phyloP scores from a whole-genome alignment of 1,140 invertebrate species.

The Chionoecetes opilio region DNA sequence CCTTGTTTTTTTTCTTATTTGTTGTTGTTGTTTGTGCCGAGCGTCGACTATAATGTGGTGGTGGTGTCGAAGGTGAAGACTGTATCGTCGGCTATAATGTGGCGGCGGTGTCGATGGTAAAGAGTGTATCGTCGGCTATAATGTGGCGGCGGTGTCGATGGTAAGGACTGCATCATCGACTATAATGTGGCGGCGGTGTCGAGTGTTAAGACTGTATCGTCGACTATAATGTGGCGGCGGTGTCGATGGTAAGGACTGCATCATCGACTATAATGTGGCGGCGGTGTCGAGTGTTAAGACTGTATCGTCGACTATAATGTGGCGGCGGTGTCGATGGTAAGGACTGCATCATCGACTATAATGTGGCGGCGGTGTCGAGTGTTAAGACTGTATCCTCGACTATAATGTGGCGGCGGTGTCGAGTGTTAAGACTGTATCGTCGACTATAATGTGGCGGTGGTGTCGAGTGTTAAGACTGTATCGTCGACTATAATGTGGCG shows the following conservation, averaged over 20 bases:
- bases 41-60: not conserved
- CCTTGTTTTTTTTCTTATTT: not conserved
- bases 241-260: not conserved
- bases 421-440: not conserved
- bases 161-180: not conserved
- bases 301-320: not conserved
- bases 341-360: not conserved
- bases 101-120: not conserved
- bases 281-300: not conserved
- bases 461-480: not conserved
- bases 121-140: not conserved
- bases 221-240: not conserved
- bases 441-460: not conserved
- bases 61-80: not conserved
- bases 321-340: not conserved
- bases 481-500: conserved; percentile 5
- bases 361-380: not conserved
- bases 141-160: not conserved
- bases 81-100: not conserved
- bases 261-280: not conserved
- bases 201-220: not conserved
- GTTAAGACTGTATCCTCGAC: not conserved
- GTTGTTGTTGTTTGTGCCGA: conserved; percentile 13
- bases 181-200: not conserved
- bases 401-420: not conserved